Evolutionary conservation across 2,888 invertebrate species (phyloP), one percentile per base, ranked within the genome.

Genomic region (Arrhopalites spinosus): DNA sequence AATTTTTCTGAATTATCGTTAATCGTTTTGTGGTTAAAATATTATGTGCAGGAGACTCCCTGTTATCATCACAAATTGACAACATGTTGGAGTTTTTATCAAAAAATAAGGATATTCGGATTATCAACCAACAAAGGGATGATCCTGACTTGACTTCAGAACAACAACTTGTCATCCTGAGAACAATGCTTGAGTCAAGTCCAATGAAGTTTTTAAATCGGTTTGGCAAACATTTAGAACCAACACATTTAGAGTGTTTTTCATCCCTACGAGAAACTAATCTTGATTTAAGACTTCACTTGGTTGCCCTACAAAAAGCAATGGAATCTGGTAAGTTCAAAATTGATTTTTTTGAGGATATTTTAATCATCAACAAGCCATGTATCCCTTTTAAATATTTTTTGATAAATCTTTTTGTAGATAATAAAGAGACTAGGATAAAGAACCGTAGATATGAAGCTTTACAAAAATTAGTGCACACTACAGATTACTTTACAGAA

Each of bases 401-500:
- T 59, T 59, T 59, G 11, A 13, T 59, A 2, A 3, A 25, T 61
- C 45, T 53, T 3, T 2, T n/a, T 47, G 15, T 36, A 80, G 79
- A 67, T 13, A 68, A 67, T n/a, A 47, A 56, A n/a, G 73, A 77
- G 36, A 61, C 66, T 1, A 61, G 68, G 43, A 47, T 79, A n/a
- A 79, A 91, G 85, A 96, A 96, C 85, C 88, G 95, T 81, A 88
- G 96, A 56, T 96, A 90, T 84, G 90, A 91, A 84, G 96, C 95
- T 0, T 86, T 96, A 84, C 90, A 92, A 83, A 88, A 90, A 83
- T 85, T 96, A 80, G 87, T 92, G 53, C 86, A 88, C 70, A 89
- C 90, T 79, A 89, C 90, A 15, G 87, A 88, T 30, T 97, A 96
- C 86, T 98, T 98, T 84, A 92, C 92, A 84, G 96, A 97, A 85